Evolutionary conservation across 2,113 vertebrate species (phyloP), one percentile per base, ranked within the genome.

Genomic region (Spea multiplicata): DNA sequence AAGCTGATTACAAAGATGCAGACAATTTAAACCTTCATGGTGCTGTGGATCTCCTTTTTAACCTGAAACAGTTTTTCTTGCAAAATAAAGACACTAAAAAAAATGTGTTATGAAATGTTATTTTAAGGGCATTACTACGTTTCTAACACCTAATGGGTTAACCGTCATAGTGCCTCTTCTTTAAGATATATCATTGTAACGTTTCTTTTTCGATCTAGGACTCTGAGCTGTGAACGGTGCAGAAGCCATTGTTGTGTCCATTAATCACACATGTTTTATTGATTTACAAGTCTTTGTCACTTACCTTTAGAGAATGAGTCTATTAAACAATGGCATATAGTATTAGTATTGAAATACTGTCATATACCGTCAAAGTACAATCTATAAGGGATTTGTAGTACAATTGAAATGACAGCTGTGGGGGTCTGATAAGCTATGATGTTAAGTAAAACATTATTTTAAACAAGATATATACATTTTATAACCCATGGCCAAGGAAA

Each of bases 241-340:
- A 16, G 6, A 64, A 64, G 61, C n/a, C 13, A 64, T 64, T 67
- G 44, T 44, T 59, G 62, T 53, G 67, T 14, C 77, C 53, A 66
- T 71, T 73, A 80, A 80, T 80, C 70, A 48, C 68, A 64, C 77
- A 80, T 80, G 70, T 14, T 57, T 53, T 73, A 73, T 73, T 73
- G 62, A 80, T 73, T 80, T 73, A 59, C 62, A 65, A 72, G 17
- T 73, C 49, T 79, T 66, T 73, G 61, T 73, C 62, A 73, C 50
- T 66, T 73, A 59, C 68, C 12, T 47, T 44, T 65, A 16, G 44
- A 55, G 69, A 66, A 72, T 44, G 44, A 78, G 69, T 65, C 69
- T 50, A 78, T 72, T 72, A 72, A 44, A 66, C 16, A 45, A 52
- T 78, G 47, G 59, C n/a, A 30, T 10, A 12, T 44, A 17, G 66